Conservation (phyloP, 2,888 invertebrate species). For the Phyto melanocephala region DNA sequence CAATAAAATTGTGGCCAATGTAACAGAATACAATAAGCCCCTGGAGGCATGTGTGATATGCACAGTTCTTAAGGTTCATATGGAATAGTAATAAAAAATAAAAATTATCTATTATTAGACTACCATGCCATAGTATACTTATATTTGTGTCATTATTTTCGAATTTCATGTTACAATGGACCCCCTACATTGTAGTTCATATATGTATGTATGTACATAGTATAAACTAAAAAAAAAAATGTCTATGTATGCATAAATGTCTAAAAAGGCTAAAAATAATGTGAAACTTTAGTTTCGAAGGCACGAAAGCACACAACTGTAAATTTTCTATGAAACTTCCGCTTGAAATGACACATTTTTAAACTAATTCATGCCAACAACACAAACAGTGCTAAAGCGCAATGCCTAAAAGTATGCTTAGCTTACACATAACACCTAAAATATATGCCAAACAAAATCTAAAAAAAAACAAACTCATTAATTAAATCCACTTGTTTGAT, state of each 20-base stretch:
- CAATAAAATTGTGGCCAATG: too few relatives aligned
- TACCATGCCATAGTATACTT: too few relatives aligned
- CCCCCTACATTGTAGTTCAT: not conserved
- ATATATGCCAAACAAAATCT: conserved; percentile 37
- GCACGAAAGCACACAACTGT: conserved; percentile 43
- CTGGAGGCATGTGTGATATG: too few relatives aligned
- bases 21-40: too few relatives aligned
- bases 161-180: too few relatives aligned
- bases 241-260: not conserved
- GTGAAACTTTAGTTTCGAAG: conserved; percentile 33
- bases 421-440: conserved; percentile 36
- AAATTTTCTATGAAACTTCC: conserved; percentile 47
- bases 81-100: too few relatives aligned
- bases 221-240: not conserved
- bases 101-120: too few relatives aligned
- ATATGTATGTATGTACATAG: too few relatives aligned
- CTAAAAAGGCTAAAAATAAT: conserved; percentile 3
- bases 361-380: conserved; percentile 5
- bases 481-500: conserved; percentile 29
- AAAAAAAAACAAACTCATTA: conserved; percentile 20
- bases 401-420: conserved; percentile 55
- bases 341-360: conserved; percentile 53
- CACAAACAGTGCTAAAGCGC: not conserved
- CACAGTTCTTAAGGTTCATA: too few relatives aligned
- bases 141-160: too few relatives aligned